These are phyloP conservation scores for Lethocerus indicus DNA, from an alignment of 1,140 invertebrate species.

Conservation along the genomic window DNA sequence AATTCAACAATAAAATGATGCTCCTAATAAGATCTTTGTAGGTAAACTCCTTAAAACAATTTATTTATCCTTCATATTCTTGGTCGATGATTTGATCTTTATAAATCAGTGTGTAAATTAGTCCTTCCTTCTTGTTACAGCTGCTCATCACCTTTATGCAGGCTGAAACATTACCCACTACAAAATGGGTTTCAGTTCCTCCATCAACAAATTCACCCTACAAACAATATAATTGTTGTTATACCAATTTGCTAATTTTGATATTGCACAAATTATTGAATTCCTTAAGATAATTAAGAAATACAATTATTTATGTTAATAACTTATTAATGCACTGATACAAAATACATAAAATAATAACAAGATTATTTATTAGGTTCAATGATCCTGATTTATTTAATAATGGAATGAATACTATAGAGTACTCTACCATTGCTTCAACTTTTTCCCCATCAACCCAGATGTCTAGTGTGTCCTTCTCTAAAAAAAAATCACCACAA, in stretches of 20 bases:
- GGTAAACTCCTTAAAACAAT: no score
- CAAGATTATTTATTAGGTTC: no score
- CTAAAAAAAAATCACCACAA: conserved; percentile 31
- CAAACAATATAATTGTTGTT: no score
- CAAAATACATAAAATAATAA: no score
- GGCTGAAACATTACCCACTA: conserved; percentile 31
- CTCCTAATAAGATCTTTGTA: no score
- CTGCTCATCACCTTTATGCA: conserved; percentile 40
- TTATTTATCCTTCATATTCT: conserved; percentile 12
- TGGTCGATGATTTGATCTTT: conserved; percentile 22
- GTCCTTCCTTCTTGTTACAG: conserved; percentile 30
- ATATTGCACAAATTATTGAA: no score
- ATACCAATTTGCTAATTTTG: no score
- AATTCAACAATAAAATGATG: no score
- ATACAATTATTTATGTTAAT: no score
- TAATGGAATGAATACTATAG: background rate
- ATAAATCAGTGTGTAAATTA: conserved; percentile 31
- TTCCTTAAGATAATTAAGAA: no score
- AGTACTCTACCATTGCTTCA: conserved; percentile 40
- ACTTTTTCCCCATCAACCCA: conserved; percentile 59
- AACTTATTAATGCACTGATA: no score
- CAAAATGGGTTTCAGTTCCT: conserved; percentile 67
- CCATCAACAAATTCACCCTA: conserved; percentile 62
- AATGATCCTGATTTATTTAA: background rate
- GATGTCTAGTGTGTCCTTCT: conserved; percentile 59